Conservation (phyloP, 2,888 invertebrate genomes). For the Epirrita christyi region DNA sequence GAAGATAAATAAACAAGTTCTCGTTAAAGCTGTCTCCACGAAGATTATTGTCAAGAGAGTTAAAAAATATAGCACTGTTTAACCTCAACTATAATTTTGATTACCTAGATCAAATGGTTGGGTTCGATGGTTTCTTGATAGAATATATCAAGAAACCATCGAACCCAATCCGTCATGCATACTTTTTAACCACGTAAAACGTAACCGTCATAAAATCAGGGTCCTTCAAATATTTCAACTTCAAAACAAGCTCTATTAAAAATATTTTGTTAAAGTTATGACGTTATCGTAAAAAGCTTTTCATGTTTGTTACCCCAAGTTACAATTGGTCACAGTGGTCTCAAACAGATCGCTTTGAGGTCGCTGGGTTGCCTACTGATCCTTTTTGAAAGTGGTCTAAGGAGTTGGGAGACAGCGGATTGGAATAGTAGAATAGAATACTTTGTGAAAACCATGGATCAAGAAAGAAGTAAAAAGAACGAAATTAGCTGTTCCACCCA, state of each 20-base stretch:
- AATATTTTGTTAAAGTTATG: conserved; percentile 38
- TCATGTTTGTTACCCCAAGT: conserved; percentile 26
- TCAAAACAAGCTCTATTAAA: conserved; percentile 24
- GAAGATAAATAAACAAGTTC: too few species aligned
- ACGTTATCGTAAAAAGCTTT: conserved; percentile 37
- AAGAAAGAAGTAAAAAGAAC: too few species aligned
- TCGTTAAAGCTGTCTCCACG: too few species aligned
- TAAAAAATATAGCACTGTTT: too few species aligned
- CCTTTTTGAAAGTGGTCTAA: conserved; percentile 36
- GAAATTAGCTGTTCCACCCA: too few species aligned
- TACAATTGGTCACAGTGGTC: conserved; percentile 49
- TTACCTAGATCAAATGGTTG: too few species aligned
- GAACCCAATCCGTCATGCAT: too few species aligned
- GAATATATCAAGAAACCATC: too few species aligned
- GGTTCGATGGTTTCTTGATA: too few species aligned
- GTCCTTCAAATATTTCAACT: conserved; percentile 20
- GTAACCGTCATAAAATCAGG: conserved; percentile 15
- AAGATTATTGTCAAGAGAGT: too few species aligned
- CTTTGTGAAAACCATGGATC: too few species aligned
- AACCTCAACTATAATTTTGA: too few species aligned
- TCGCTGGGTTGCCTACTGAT: conserved; percentile 40
- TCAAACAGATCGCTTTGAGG: conserved; percentile 58
- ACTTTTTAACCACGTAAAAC: background rate
- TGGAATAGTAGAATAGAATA: background rate
- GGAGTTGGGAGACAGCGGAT: background rate